A percentile compares a stretch with the other conserved stretches of the same genome.
Evolutionary conservation across 2,888 invertebrate species (phyloP).

Genomic region (Lacanobia oleracea): DNA sequence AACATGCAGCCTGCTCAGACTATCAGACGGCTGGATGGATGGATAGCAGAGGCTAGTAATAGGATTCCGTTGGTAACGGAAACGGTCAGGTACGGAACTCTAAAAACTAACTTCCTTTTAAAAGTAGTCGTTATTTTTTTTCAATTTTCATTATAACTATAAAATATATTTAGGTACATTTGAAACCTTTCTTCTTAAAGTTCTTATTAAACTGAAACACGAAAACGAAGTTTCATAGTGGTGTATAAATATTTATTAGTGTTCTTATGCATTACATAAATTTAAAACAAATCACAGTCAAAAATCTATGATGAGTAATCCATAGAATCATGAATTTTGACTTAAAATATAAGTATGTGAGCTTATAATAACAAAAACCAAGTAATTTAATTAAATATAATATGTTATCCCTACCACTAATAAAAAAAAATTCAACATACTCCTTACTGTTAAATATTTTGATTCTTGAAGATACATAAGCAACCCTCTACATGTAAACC

Average conservation of each 20-base stretch:
- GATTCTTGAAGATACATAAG: constrained; percentile 17
- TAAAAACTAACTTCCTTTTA: too few relatives aligned
- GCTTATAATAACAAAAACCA: constrained; percentile 1
- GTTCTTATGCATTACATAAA: constrained; percentile 39
- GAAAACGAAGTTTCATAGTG: not conserved
- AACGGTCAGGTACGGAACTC: too few relatives aligned
- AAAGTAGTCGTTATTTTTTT: too few relatives aligned
- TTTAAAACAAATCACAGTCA: constrained; percentile 21
- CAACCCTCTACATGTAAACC: not conserved
- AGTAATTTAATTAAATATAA: constrained; percentile 10
- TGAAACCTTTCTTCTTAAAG: too few relatives aligned
- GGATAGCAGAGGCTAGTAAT: too few relatives aligned
- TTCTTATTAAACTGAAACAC: not conserved
- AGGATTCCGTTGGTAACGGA: too few relatives aligned
- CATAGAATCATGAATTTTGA: constrained; percentile 16
- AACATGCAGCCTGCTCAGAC: too few relatives aligned
- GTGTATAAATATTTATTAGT: constrained; percentile 58
- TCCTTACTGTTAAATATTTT: constrained; percentile 2
- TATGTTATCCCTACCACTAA: constrained; percentile 45
- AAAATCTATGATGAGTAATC: constrained; percentile 8
- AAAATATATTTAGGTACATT: too few relatives aligned
- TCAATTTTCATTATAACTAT: too few relatives aligned
- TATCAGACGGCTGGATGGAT: too few relatives aligned
- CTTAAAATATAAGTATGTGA: constrained; percentile 7
- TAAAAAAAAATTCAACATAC: constrained; percentile 39